Percentiles rank a stretch among this genome's conserved stretches.
phyloP scores from a whole-genome alignment of 53 echinoderm and acorn worm genomes.

The Zoroaster sp. region DNA sequence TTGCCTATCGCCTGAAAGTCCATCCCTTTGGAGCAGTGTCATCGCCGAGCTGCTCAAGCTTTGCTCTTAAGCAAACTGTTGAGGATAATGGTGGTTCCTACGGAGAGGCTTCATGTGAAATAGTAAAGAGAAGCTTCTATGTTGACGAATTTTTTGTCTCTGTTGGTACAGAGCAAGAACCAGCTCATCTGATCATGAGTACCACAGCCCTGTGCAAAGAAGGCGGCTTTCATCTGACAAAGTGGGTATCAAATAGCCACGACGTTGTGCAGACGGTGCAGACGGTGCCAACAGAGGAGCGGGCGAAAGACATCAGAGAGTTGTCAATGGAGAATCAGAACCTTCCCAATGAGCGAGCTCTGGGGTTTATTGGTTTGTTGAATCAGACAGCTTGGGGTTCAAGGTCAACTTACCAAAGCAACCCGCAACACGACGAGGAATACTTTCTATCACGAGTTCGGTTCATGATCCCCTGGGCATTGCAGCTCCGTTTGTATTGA shows the following conservation, averaged over 20 bases:
- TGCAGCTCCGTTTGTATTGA: slow-evolving; percentile 63
- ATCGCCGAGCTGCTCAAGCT: slow-evolving; percentile 45
- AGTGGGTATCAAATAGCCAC: slow-evolving; percentile 39
- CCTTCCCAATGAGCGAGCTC: slow-evolving; percentile 1
- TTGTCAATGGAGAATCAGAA: background rate
- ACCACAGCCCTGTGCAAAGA: slow-evolving; percentile 25
- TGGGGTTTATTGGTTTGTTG: slow-evolving; percentile 61
- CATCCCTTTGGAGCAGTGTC: slow-evolving; percentile 49
- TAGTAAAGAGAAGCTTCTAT: slow-evolving; percentile 23
- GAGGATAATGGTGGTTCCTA: background rate
- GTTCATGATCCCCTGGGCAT: slow-evolving; percentile 77
- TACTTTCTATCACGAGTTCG: slow-evolving; percentile 62
- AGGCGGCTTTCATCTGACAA: slow-evolving; percentile 44
- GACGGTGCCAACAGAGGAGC: slow-evolving; percentile 29
- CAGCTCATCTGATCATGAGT: background rate
- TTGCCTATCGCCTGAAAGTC: slow-evolving; percentile 34
- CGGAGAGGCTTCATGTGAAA: background rate
- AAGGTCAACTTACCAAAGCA: slow-evolving; percentile 21
- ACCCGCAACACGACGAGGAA: slow-evolving; percentile 63
- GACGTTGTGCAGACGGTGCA: slow-evolving; percentile 12
- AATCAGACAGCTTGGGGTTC: slow-evolving; percentile 59
- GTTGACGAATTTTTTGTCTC: slow-evolving; percentile 42
- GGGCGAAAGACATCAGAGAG: slow-evolving; percentile 30
- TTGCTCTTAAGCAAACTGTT: slow-evolving; percentile 9
- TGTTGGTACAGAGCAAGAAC: background rate